A percentile compares a stretch with the other conserved stretches of the same genome.
Conservation (phyloP, 1,140 invertebrate species). For the Drosophila rufa region DNA sequence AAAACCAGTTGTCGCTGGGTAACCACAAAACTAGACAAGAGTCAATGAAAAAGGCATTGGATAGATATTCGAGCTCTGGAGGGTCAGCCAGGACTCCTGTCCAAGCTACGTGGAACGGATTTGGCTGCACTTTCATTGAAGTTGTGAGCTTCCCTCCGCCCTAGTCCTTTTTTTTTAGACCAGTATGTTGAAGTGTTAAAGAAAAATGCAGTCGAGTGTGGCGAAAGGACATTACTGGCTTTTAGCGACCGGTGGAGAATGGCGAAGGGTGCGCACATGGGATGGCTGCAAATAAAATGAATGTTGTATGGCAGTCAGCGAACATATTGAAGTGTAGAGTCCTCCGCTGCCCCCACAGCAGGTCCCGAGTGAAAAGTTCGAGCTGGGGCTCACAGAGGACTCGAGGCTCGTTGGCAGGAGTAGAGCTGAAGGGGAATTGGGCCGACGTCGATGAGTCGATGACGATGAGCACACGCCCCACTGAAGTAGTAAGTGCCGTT, state of each 20-base stretch:
- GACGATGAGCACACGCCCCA: slow-evolving; percentile 73
- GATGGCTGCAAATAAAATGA: slow-evolving; percentile 76
- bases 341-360: slow-evolving; percentile 38
- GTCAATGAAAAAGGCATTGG: slow-evolving; percentile 63
- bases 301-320: slow-evolving; percentile 75
- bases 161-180: slow-evolving; percentile 36
- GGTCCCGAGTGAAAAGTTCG: slow-evolving; percentile 2
- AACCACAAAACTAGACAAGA: slow-evolving; percentile 76
- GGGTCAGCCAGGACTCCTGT: slow-evolving; percentile 21
- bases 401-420: slow-evolving; percentile 39
- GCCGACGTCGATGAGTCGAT: slow-evolving; percentile 68
- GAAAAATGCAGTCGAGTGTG: slow-evolving; percentile 82
- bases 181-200: slow-evolving; percentile 83
- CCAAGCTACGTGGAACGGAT: slow-evolving; percentile 54
- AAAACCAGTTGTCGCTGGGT: slow-evolving; percentile 73
- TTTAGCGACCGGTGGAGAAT: slow-evolving; percentile 64
- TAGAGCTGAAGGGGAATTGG: slow-evolving; percentile 27
- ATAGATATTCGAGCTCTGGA: slow-evolving; percentile 55
- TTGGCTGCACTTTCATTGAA: slow-evolving; percentile 65
- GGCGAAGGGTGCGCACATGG: slow-evolving; percentile 46
- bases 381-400: slow-evolving; percentile 2
- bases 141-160: slow-evolving; percentile 63
- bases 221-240: slow-evolving; percentile 83
- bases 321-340: slow-evolving; percentile 81
- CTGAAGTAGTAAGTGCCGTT: slow-evolving; percentile 82